These are phyloP conservation scores for Pelmatolapia mariae DNA, from an alignment of 2,113 vertebrate genomes.

Conservation along the genomic window DNA sequence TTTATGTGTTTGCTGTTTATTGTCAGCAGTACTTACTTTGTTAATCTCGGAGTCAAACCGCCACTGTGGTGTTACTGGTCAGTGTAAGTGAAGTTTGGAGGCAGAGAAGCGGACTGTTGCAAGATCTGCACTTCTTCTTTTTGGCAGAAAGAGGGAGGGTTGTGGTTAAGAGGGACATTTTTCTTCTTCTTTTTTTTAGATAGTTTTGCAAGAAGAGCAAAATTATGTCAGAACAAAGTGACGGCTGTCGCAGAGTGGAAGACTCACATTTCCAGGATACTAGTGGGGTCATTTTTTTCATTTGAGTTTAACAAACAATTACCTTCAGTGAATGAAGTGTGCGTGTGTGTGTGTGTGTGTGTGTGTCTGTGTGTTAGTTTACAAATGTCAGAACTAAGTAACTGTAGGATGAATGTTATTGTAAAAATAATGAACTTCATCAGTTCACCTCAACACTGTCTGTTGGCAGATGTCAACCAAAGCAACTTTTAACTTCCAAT, in stretches of 20 bases:
- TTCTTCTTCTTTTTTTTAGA: not conserved
- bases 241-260: not conserved
- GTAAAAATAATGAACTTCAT: not conserved
- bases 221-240: not conserved
- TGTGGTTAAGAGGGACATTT: not conserved
- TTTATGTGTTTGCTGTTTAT: not conserved
- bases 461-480: fast-evolving
- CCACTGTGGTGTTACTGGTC: not conserved
- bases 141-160: not conserved
- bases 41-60: not conserved
- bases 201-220: not conserved
- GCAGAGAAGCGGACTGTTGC: fast-evolving
- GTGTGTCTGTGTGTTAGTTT: not conserved
- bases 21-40: not conserved
- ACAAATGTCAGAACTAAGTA: not conserved
- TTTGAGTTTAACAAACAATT: not conserved
- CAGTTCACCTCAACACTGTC: not conserved
- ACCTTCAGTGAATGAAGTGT: not conserved
- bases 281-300: not conserved
- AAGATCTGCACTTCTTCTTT: not conserved
- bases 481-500: not conserved
- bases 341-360: not conserved
- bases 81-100: not conserved
- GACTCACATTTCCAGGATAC: not conserved
- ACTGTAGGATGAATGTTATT: not conserved